Percentiles rank a stretch among this genome's conserved stretches.
Conservation (phyloP, 2,888 invertebrate genomes). For the Macrophya alboannulata region DNA sequence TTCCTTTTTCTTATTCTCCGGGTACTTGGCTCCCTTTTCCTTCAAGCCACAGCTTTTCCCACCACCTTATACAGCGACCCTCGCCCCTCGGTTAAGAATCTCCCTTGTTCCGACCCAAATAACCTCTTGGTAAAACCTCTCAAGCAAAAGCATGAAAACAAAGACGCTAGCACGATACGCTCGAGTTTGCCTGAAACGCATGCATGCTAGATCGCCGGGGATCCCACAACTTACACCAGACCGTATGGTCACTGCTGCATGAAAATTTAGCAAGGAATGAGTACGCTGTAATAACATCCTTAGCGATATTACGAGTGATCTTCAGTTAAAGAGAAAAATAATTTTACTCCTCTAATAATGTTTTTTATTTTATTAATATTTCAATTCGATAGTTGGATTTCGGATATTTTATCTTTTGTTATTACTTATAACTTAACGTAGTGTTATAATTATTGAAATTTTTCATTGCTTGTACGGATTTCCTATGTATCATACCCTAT, state of each 20-base stretch:
- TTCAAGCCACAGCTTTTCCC: background rate
- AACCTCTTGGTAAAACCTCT: conserved; percentile 40
- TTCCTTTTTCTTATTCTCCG: conserved; percentile 21
- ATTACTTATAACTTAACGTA: too few species aligned
- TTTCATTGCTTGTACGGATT: too few species aligned
- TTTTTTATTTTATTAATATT: background rate
- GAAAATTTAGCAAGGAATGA: conserved; percentile 14
- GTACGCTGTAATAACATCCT: background rate
- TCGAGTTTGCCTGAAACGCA: conserved; percentile 2
- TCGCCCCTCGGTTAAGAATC: conserved; percentile 4
- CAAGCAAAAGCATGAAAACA: conserved; percentile 43
- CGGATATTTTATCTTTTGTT: background rate
- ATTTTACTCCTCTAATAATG: background rate
- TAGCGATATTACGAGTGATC: conserved; percentile 11
- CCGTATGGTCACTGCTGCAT: background rate
- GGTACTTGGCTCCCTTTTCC: conserved; percentile 21
- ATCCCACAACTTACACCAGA: background rate
- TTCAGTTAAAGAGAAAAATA: background rate
- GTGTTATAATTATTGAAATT: too few species aligned
- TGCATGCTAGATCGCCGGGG: conserved; percentile 1
- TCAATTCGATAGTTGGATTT: background rate
- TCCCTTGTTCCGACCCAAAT: conserved; percentile 19
- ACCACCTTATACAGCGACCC: conserved; percentile 29
- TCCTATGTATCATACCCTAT: too few species aligned
- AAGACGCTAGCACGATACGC: conserved; percentile 20